These are phyloP conservation scores for Brachionichthys hirsutus DNA, from an alignment of 2,113 vertebrate species.

Conservation along the genomic window DNA sequence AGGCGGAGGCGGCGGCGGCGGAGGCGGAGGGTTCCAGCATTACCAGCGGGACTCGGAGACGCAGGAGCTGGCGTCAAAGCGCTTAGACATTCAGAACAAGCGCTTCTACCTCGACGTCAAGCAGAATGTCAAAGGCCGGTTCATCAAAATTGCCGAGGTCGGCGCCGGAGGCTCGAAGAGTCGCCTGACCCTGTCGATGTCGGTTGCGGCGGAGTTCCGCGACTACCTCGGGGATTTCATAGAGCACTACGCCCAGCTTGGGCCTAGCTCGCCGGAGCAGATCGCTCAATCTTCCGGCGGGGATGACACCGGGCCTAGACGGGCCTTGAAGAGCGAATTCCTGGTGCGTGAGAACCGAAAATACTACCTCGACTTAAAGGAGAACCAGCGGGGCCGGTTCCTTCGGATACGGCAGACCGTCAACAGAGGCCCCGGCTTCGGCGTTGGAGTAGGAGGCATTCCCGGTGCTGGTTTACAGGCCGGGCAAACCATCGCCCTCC, in stretches of 20 bases:
- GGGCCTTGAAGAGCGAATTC: constrained; percentile 90
- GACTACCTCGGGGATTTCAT: constrained; percentile 92
- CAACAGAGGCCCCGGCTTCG: constrained; percentile 86
- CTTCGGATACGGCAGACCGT: constrained; percentile 88
- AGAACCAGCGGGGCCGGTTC: constrained; percentile 91
- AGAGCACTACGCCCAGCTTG: constrained; percentile 92
- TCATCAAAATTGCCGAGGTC: constrained; percentile 98
- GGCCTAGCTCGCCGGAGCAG: constrained; percentile 91
- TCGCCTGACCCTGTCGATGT: constrained; percentile 93
- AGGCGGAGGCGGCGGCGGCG: constrained; percentile 67
- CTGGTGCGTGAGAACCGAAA: constrained; percentile 89
- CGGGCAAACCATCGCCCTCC: constrained; percentile 93
- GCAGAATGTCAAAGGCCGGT: constrained; percentile 91
- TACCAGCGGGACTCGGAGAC: constrained; percentile 86
- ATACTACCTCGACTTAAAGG: constrained; percentile 93
- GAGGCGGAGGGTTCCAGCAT: constrained; percentile 77
- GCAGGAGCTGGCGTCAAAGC: constrained; percentile 89
- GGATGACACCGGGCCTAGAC: constrained; percentile 83
- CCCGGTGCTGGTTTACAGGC: constrained; percentile 84
- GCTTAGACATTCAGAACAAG: constrained; percentile 91
- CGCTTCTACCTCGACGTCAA: constrained; percentile 91
- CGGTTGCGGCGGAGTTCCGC: constrained; percentile 92
- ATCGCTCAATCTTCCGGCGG: constrained; percentile 86
- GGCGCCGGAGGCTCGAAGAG: constrained; percentile 93
- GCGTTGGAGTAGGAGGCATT: constrained; percentile 77